These are phyloP conservation scores for Ganaspis sp. DNA, from an alignment of 1,140 invertebrate genomes.

Conservation along the genomic window DNA sequence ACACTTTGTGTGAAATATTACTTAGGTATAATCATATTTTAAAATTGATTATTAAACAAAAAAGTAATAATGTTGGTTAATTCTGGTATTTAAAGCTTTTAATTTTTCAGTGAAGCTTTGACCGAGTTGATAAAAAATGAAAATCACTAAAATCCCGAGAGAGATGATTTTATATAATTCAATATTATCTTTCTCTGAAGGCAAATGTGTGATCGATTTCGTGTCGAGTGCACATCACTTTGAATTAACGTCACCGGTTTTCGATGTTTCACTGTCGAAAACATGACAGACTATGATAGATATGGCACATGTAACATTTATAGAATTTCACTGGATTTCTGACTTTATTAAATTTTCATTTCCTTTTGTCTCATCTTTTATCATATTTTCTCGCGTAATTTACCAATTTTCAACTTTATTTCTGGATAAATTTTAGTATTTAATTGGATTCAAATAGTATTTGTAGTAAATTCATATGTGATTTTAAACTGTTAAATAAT, in stretches of 20 bases:
- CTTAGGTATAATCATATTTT: no score
- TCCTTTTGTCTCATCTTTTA: neutral
- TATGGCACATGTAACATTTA: neutral
- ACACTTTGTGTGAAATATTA: no score
- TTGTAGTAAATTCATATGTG: no score
- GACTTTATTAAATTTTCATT: neutral
- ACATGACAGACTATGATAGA: neutral
- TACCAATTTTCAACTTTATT: no score
- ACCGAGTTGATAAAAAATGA: neutral
- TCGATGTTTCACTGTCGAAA: neutral
- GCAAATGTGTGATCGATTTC: constrained; percentile 11
- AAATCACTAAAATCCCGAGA: neutral
- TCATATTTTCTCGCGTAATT: no score
- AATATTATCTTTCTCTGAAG: neutral
- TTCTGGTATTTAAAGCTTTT: no score
- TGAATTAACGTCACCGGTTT: constrained; percentile 5
- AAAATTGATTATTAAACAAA: no score
- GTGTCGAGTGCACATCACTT: constrained; percentile 10
- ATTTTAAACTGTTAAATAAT: no score
- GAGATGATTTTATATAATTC: neutral
- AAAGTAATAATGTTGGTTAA: no score
- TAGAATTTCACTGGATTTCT: neutral
- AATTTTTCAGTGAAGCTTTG: neutral
- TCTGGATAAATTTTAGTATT: no score
- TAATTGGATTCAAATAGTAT: no score